Evolutionary conservation across 2,113 vertebrate species (phyloP), one percentile per base, ranked within the genome.

Genomic region (Mustela nigripes): DNA sequence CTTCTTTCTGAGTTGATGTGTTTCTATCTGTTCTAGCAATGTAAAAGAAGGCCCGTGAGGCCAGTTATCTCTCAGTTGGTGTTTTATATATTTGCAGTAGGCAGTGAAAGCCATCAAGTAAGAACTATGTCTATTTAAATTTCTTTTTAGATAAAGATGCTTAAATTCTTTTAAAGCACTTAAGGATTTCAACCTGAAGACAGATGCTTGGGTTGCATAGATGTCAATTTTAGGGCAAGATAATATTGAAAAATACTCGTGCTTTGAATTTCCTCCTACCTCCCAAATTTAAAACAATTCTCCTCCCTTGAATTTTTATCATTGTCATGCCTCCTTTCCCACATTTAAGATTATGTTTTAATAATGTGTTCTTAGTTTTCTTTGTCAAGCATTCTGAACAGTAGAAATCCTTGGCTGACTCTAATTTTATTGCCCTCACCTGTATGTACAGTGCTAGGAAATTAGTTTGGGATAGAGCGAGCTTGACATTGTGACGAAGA

Each of bases 301-400:
- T 98, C 12, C 63, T 94, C 56, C 67, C 84, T 96, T 91, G 90
- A 95, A 58, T 97, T 65, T 79, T 96, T 98, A 92, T 93, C 97
- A 62, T 96, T 94, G 45, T 88, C 36, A 81, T 87, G 33, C 86
- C 94, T 81, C 88, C 10, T 87, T 67, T 28, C 31, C 69, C 16
- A 16, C 94, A 36, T 78, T 97, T 93, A 98, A 95, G 69, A 69
- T 91, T 63, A 81, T 89, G 73, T 97, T 91, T 93, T 94, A 63
- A 73, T 82, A 91, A 79, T 28, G 21, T 97, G 89, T 92, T 93
- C 48, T 87, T 73, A 91, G n/a, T 60, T 80, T 93, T 63, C 24
- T 86, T 89, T 89, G 80, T 58, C 56, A 98, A 78, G 65, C 96
- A 58, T 96, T 73, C 89, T 97, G 28, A 85, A 87, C 87, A 96